Conservation (phyloP, 2,797 vertebrate genomes). For the Sebastes itinus region DNA sequence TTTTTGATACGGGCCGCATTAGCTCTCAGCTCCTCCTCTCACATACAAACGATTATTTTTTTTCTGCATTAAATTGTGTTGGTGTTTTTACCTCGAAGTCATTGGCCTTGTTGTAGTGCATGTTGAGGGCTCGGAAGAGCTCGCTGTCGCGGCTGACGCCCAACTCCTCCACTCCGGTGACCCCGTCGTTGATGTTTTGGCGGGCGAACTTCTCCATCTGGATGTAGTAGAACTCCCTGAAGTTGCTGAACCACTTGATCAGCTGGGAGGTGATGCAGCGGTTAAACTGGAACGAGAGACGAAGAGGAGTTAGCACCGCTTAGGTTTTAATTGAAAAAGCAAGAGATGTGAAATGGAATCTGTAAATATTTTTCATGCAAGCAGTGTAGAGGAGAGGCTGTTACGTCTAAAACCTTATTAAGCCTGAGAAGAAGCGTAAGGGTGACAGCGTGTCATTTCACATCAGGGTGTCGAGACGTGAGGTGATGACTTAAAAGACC, state of each 20-base stretch:
- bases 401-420: constrained; percentile 2
- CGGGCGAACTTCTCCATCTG: constrained; percentile 99
- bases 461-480: constrained; percentile 36
- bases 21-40: constrained; percentile 16
- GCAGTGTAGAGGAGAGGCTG: background rate
- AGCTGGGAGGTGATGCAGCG: constrained; percentile 99
- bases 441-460: constrained; percentile 39
- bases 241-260: constrained; percentile 99
- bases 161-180: constrained; percentile 92
- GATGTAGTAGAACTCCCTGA: constrained; percentile 99
- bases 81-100: constrained; percentile 93
- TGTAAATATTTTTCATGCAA: background rate
- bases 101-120: constrained; percentile 99
- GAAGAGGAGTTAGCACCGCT: constrained; percentile 9
- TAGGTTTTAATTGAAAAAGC: too few relatives aligned
- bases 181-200: constrained; percentile 96
- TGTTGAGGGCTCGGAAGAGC: constrained; percentile 98
- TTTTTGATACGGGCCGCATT: constrained; percentile 4
- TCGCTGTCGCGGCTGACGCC: constrained; percentile 97
- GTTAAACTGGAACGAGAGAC: constrained; percentile 89
- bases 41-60: background rate
- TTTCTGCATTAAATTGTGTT: background rate
- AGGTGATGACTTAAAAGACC: constrained; percentile 27
- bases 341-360: background rate
- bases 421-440: constrained; percentile 58